Evolutionary conservation across 2,797 vertebrate genomes (phyloP).

Genomic region (Cheirogaleus major): DNA sequence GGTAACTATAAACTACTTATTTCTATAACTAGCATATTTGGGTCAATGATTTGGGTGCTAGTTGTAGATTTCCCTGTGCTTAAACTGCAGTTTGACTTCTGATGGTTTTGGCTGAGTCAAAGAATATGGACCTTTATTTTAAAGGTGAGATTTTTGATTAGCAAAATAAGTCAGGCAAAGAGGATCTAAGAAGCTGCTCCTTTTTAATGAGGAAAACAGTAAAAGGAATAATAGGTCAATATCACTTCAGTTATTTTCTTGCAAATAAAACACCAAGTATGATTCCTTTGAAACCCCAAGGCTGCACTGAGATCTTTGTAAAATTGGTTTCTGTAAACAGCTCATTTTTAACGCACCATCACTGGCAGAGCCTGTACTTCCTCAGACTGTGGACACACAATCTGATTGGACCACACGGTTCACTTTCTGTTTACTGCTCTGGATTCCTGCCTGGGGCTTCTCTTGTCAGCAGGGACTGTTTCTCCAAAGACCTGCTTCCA

Average conservation of each 20-base stretch:
- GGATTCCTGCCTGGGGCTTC: slow-evolving; percentile 68
- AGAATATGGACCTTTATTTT: slow-evolving; percentile 49
- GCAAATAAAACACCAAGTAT: slow-evolving; percentile 50
- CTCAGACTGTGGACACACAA: slow-evolving; percentile 27
- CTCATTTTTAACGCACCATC: slow-evolving; percentile 48
- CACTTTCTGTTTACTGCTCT: slow-evolving; percentile 38
- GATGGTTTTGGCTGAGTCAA: slow-evolving; percentile 1
- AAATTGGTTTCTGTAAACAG: slow-evolving; percentile 58
- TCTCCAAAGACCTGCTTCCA: slow-evolving; percentile 69
- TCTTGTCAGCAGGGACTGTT: slow-evolving; percentile 62
- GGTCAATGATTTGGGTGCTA: neutral
- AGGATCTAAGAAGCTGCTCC: slow-evolving; percentile 28
- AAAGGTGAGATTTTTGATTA: slow-evolving; percentile 69
- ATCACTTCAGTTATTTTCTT: slow-evolving; percentile 61
- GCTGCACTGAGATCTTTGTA: slow-evolving; percentile 28
- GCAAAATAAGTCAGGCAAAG: slow-evolving; percentile 58
- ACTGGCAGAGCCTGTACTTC: neutral
- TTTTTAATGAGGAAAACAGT: slow-evolving; percentile 66
- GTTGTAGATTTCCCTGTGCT: neutral
- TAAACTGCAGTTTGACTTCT: slow-evolving; percentile 25
- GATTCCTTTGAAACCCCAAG: slow-evolving; percentile 24
- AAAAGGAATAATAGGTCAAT: slow-evolving; percentile 60
- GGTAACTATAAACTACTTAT: neutral
- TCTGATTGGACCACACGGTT: slow-evolving; percentile 37
- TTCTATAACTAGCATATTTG: neutral